Evolutionary conservation across 2,888 invertebrate genomes (phyloP).

Genomic region (Catocala nupta): DNA sequence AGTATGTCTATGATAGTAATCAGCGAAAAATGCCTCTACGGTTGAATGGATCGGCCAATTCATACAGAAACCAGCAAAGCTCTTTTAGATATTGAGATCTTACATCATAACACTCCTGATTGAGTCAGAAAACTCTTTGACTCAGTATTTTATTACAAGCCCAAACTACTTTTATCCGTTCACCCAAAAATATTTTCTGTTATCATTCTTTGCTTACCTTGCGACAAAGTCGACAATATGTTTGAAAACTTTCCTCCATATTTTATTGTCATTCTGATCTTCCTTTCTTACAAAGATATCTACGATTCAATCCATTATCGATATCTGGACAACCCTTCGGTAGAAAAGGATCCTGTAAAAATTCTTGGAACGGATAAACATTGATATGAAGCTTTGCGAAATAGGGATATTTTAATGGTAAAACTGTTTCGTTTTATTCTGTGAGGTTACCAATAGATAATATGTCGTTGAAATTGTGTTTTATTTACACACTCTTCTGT

Average conservation of each 20-base stretch:
- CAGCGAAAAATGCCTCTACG: no score
- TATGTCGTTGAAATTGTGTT: background rate
- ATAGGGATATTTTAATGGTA: slow-evolving; percentile 22
- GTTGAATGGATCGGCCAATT: no score
- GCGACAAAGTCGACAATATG: slow-evolving; percentile 8
- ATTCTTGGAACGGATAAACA: slow-evolving; percentile 33
- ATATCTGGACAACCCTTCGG: slow-evolving; percentile 34
- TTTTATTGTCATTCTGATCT: slow-evolving; percentile 27
- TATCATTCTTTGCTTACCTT: slow-evolving; percentile 6
- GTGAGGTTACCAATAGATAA: background rate
- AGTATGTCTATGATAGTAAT: no score
- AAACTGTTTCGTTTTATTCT: background rate
- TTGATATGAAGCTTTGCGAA: slow-evolving; percentile 22
- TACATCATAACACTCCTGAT: no score
- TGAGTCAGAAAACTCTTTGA: no score
- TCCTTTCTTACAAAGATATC: slow-evolving; percentile 17
- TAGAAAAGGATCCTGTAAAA: slow-evolving; percentile 32
- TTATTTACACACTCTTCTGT: background rate
- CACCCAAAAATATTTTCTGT: background rate
- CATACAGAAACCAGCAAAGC: no score
- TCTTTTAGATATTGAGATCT: no score
- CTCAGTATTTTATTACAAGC: no score
- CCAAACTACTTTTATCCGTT: no score
- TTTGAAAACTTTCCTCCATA: slow-evolving; percentile 24
- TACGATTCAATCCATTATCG: slow-evolving; percentile 30